Evolutionary conservation across 2,113 vertebrate genomes (phyloP), one percentile per base, ranked within the genome.

Genomic region (Syngnathus scovelli): DNA sequence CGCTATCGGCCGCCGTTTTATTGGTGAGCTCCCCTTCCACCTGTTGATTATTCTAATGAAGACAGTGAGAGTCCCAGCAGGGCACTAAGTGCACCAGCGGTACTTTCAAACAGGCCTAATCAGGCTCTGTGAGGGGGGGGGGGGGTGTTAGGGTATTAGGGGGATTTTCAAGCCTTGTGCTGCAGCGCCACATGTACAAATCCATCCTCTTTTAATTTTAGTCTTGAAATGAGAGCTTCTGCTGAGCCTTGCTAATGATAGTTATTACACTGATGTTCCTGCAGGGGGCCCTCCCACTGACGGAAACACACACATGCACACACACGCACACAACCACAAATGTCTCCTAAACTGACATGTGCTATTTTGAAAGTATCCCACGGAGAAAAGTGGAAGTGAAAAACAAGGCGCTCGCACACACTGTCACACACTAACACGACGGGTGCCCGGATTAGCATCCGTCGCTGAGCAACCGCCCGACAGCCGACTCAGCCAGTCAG

Each of bases 31-130:
- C 61, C 39, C 61, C 6, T 13, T 44, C 23, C 41, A 62, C 61
- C 61, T 62, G 61, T 62, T 62, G 61, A 62, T 62, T 62, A 86
- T 78, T 76, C 77, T 85, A 86, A 88, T 83, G 78, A 86, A 75
- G 73, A 77, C 67, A 82, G 81, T 78, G 78, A 81, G 73, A 83
- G 72, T 70, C 78, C 38, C 83, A 77, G 82, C 82, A 76, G 87
- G 79, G 66, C 55, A 72, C 39, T 75, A 69, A 75, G 86, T 86
- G 81, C 83, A 82, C 66, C 76, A 77, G 72, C 68, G 75, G 76
- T 76, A 75, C 71, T 77, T 67, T 61, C 68, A 80, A 83, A 77
- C 82, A 83, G 64, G 27, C 62, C 69, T 83, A 87, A 86, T 81
- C 78, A 81, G 79, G 37, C 74, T 21, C 66, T 12, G 21, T 44